These are phyloP conservation scores for Notodonta dromedarius DNA, from an alignment of 2,888 invertebrate species.

Conservation along the genomic window DNA sequence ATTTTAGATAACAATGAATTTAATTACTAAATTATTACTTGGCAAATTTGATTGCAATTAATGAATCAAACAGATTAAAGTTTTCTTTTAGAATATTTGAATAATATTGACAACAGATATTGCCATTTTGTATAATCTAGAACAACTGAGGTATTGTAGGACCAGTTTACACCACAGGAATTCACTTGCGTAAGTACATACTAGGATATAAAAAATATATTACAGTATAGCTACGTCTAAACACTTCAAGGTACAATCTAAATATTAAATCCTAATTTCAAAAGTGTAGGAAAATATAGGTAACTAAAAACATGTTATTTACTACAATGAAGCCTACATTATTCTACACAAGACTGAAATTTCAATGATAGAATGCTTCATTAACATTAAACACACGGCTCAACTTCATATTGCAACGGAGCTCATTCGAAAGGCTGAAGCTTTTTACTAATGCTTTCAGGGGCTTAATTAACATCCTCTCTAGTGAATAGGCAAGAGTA, in stretches of 20 bases:
- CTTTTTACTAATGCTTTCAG: slow-evolving; percentile 79
- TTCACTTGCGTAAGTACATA: no score
- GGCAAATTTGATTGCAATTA: slow-evolving; percentile 15
- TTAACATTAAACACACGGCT: slow-evolving; percentile 60
- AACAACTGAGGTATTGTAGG: no score
- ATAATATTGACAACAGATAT: no score
- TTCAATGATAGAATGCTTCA: slow-evolving; percentile 50
- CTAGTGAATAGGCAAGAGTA: slow-evolving; percentile 67
- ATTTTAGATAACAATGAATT: slow-evolving; percentile 36
- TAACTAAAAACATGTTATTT: not conserved
- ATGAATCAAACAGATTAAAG: not conserved
- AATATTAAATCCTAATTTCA: not conserved
- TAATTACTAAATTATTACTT: slow-evolving; percentile 27
- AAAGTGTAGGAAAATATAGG: not conserved
- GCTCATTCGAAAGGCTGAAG: slow-evolving; percentile 62
- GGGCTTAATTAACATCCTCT: slow-evolving; percentile 77
- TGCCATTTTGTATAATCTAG: no score
- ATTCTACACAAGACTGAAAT: slow-evolving; percentile 26
- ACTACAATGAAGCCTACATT: slow-evolving; percentile 1
- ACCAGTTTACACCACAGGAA: no score
- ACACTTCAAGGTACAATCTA: not conserved
- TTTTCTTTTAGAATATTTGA: not conserved
- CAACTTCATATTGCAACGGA: slow-evolving; percentile 52
- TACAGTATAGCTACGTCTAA: no score
- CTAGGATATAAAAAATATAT: no score